These are phyloP conservation scores for Spilosoma lubricipeda DNA, from an alignment of 2,888 invertebrate genomes.

Conservation along the genomic window DNA sequence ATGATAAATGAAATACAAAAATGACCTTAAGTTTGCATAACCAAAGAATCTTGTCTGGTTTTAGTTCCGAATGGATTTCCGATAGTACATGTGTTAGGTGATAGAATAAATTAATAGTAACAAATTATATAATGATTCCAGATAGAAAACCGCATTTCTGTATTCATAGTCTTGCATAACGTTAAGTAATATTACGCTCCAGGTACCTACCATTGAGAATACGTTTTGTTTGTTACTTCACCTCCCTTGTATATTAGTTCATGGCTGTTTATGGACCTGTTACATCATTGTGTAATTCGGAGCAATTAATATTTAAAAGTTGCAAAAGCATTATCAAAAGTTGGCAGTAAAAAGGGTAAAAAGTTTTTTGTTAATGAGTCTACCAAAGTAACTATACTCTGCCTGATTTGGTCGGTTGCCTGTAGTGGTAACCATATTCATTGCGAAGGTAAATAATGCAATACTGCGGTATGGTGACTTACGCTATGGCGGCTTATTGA, in stretches of 20 bases:
- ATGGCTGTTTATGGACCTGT: conserved; percentile 47
- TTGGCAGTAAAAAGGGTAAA: neutral
- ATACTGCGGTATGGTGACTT: too few species aligned
- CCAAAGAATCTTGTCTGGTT: neutral
- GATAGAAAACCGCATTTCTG: conserved; percentile 48
- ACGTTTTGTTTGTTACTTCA: conserved; percentile 64
- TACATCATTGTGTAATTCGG: conserved; percentile 55
- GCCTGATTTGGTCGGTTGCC: too few species aligned
- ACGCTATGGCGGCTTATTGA: too few species aligned
- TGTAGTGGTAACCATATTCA: too few species aligned
- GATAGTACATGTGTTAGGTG: neutral
- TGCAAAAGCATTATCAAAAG: neutral
- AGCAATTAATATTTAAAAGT: conserved; percentile 1
- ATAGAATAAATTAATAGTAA: conserved; percentile 21
- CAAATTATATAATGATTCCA: conserved; percentile 36
- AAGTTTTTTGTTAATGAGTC: too few species aligned
- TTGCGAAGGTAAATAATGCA: too few species aligned
- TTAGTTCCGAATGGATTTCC: conserved; percentile 9
- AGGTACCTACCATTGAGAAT: conserved; percentile 71
- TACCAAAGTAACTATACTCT: too few species aligned
- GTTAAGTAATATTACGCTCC: conserved; percentile 56
- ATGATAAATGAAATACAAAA: neutral
- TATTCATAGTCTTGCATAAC: conserved; percentile 64
- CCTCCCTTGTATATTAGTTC: conserved; percentile 63
- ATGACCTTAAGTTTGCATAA: neutral